These are phyloP conservation scores for Tetrapedia diversipes DNA, from an alignment of 2,888 invertebrate species.

Conservation along the genomic window DNA sequence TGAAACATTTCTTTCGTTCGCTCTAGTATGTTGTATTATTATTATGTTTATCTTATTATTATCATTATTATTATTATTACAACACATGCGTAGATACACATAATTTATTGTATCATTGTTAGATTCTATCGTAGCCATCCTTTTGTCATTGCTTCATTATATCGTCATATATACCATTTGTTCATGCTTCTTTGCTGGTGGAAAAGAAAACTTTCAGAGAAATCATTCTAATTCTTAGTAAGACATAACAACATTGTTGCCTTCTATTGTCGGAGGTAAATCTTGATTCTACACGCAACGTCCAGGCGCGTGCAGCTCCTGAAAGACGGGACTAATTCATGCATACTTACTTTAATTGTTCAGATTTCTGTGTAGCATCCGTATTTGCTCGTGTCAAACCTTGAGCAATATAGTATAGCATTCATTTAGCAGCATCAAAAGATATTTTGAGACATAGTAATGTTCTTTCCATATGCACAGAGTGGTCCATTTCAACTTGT, in stretches of 20 bases:
- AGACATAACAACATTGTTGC: slow-evolving; percentile 4
- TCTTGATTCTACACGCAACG: slow-evolving; percentile 23
- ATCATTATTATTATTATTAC: too few relatives aligned
- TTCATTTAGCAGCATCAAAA: slow-evolving; percentile 41
- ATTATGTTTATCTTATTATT: slow-evolving; percentile 37
- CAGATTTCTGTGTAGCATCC: slow-evolving; percentile 52
- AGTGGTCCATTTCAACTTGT: slow-evolving; percentile 22
- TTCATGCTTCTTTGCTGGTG: slow-evolving; percentile 65
- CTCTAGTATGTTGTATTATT: slow-evolving; percentile 65
- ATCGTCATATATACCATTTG: slow-evolving; percentile 53
- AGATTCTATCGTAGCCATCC: slow-evolving; percentile 54
- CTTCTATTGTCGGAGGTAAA: slow-evolving; percentile 34
- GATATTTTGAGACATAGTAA: slow-evolving; percentile 45
- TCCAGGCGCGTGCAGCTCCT: slow-evolving; percentile 36
- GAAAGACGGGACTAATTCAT: slow-evolving; percentile 46
- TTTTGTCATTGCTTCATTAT: slow-evolving; percentile 58
- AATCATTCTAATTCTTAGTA: slow-evolving; percentile 33
- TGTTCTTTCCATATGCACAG: slow-evolving; percentile 19
- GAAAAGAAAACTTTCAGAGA: slow-evolving; percentile 39
- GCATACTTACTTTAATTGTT: slow-evolving; percentile 39
- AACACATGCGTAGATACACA: slow-evolving; percentile 50
- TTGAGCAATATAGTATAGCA: slow-evolving; percentile 48
- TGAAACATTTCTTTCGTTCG: slow-evolving; percentile 67
- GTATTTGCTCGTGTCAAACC: slow-evolving; percentile 38
- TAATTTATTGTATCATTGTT: slow-evolving; percentile 65